These are phyloP conservation scores for Coptotermes formosanus DNA, from an alignment of 1,140 invertebrate genomes.

Conservation along the genomic window DNA sequence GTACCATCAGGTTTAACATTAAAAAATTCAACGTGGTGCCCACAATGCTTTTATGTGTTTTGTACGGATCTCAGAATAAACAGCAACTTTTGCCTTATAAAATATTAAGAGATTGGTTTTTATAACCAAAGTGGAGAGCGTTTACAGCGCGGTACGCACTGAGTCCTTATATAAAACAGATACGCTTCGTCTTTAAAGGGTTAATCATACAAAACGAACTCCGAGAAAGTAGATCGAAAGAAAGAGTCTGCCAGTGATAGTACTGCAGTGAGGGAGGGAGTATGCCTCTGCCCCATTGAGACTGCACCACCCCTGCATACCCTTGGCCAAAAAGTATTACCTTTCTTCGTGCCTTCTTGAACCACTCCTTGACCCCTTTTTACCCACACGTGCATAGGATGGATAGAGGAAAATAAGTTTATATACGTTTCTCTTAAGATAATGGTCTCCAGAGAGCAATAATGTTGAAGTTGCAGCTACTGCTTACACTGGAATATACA, in stretches of 20 bases:
- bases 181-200: no score
- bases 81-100: no score
- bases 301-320: background rate
- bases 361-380: background rate
- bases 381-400: background rate
- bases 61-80: no score
- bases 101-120: no score
- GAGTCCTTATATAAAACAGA: no score
- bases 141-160: no score
- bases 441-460: background rate
- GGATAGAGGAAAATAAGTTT: conserved; percentile 10
- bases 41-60: no score
- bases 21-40: no score
- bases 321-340: background rate
- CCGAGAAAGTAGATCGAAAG: background rate
- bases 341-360: background rate
- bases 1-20: no score
- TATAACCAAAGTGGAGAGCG: no score
- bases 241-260: background rate
- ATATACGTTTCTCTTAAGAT: conserved; percentile 4
- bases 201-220: background rate
- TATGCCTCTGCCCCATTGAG: background rate
- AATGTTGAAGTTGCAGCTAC: background rate
- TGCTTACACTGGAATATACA: background rate
- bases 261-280: background rate